These are phyloP conservation scores for Montipora sp. DNA, from an alignment of 64 coral and sea anemone species.

Conservation along the genomic window DNA sequence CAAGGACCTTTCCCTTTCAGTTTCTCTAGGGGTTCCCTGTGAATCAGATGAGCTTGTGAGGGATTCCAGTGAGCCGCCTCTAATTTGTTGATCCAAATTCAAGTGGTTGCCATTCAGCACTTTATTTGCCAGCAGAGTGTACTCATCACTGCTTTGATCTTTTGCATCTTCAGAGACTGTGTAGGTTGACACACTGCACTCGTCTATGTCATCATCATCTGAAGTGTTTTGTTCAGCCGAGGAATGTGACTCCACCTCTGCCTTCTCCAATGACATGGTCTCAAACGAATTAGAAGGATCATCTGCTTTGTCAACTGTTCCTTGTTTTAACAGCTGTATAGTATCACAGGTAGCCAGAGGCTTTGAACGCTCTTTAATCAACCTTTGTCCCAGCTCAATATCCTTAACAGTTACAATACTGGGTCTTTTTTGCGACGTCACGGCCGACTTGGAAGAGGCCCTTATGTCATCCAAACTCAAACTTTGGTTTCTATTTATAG, in stretches of 20 bases:
- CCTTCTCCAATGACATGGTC: neutral
- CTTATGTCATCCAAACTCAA: conserved; percentile 69
- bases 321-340: conserved; percentile 37
- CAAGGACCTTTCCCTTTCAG: neutral
- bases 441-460: neutral
- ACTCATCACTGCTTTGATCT: neutral
- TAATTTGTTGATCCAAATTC: neutral
- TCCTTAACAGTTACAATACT: conserved; percentile 58
- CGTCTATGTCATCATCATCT: conserved; percentile 35
- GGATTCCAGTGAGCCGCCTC: conserved; percentile 49
- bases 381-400: conserved; percentile 24
- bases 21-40: conserved; percentile 15
- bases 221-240: conserved; percentile 40
- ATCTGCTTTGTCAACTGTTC: conserved; percentile 5
- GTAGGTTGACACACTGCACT: conserved; percentile 10
- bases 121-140: neutral
- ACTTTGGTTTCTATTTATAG: conserved; percentile 12
- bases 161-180: neutral
- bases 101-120: neutral
- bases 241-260: conserved; percentile 46
- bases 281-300: conserved; percentile 65
- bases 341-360: neutral
- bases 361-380: conserved; percentile 37
- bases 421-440: neutral
- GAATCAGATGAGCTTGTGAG: conserved; percentile 58